Conservation (phyloP, 2,888 invertebrate species). For the Acheta domesticus region DNA sequence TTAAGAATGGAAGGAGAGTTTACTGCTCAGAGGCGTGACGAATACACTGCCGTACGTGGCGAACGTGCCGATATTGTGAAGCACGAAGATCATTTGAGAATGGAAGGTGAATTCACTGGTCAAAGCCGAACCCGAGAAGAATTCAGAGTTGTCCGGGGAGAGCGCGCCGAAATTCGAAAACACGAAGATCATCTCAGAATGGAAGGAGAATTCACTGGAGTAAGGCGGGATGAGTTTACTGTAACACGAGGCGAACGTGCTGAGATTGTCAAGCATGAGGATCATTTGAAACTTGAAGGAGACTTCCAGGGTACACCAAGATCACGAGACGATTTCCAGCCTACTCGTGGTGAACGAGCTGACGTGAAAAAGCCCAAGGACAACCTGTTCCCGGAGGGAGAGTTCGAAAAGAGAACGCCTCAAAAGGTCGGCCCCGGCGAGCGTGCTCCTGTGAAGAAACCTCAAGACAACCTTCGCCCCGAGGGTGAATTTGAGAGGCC, state of each 20-base stretch:
- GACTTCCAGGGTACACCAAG: slow-evolving; percentile 49
- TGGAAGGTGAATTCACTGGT: slow-evolving; percentile 56
- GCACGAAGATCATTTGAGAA: slow-evolving; percentile 53
- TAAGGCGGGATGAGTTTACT: slow-evolving; percentile 47
- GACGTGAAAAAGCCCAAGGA: slow-evolving; percentile 38
- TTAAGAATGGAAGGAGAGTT: slow-evolving; percentile 48
- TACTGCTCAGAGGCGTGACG: slow-evolving; percentile 48
- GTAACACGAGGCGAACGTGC: slow-evolving; percentile 40
- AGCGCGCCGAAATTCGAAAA: slow-evolving; percentile 38
- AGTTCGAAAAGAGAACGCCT: slow-evolving; percentile 45
- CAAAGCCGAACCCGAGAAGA: slow-evolving; percentile 53
- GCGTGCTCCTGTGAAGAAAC: slow-evolving; percentile 44
- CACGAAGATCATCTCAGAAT: slow-evolving; percentile 52
- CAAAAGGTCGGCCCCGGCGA: slow-evolving; percentile 45
- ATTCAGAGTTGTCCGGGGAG: slow-evolving; percentile 41
- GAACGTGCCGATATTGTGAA: slow-evolving; percentile 63
- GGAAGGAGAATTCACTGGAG: slow-evolving; percentile 46
- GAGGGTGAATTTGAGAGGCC: slow-evolving; percentile 54
- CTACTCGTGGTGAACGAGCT: slow-evolving; percentile 39
- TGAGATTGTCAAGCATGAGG: slow-evolving; percentile 42
- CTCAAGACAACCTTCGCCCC: slow-evolving; percentile 47
- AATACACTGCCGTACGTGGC: slow-evolving; percentile 57
- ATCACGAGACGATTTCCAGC: slow-evolving; percentile 43
- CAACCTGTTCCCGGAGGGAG: slow-evolving; percentile 41
- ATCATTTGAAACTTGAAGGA: slow-evolving; percentile 45